Conservation (phyloP, 2,888 invertebrate genomes). For the Cephonodes hylas region DNA sequence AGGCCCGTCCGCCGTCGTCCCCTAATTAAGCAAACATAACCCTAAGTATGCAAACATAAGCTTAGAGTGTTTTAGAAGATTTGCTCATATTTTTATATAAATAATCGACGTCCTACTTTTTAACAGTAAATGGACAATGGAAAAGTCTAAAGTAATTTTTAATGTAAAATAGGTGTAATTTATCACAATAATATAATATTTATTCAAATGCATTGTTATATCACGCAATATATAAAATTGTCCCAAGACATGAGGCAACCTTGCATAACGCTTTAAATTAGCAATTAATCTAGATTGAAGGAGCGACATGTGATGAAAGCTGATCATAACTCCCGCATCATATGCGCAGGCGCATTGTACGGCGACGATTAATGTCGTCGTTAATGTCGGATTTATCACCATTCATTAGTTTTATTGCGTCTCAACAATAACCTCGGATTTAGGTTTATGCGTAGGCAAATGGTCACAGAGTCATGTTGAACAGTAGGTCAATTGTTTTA, state of each 20-base stretch:
- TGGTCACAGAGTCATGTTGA: neutral
- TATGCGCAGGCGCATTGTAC: slow-evolving; percentile 29
- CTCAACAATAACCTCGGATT: neutral
- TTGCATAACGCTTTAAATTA: neutral
- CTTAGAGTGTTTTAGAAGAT: too few species aligned
- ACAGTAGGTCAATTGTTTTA: neutral
- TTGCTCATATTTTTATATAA: too few species aligned
- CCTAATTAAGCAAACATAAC: too few species aligned
- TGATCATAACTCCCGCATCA: neutral
- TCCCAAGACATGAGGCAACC: neutral
- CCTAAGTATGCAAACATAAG: too few species aligned
- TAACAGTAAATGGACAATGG: too few species aligned
- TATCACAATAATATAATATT: too few species aligned
- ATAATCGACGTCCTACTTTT: too few species aligned
- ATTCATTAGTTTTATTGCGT: slow-evolving; percentile 32
- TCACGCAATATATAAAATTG: too few species aligned
- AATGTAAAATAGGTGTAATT: too few species aligned
- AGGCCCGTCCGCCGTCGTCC: too few species aligned
- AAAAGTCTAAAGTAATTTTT: too few species aligned
- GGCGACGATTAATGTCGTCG: slow-evolving; percentile 31
- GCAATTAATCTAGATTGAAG: neutral
- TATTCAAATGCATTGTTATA: too few species aligned
- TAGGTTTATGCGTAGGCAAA: neutral
- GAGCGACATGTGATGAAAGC: neutral
- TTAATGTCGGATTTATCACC: slow-evolving; percentile 24